Conservation (phyloP, 2,888 invertebrate genomes). For the Cataglyphis livida region DNA sequence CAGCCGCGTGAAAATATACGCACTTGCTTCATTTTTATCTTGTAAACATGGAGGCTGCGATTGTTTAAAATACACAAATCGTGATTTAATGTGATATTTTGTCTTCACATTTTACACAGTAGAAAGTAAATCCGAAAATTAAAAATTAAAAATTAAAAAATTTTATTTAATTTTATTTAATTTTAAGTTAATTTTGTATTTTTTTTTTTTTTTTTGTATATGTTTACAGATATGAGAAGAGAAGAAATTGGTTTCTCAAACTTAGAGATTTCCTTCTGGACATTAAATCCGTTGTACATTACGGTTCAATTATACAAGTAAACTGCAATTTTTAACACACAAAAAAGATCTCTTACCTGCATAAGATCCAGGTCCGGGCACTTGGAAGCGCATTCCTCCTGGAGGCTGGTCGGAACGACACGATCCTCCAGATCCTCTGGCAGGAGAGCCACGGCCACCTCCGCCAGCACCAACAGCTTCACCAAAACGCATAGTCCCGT, state of each 20-base stretch:
- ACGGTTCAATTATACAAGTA: neutral
- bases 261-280: neutral
- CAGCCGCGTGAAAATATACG: neutral
- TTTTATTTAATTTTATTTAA: neutral
- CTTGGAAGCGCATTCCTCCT: constrained; percentile 81
- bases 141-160: neutral
- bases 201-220: neutral
- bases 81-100: neutral
- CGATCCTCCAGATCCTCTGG: constrained; percentile 78
- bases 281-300: neutral
- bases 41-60: neutral
- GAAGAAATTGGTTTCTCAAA: neutral
- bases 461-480: constrained; percentile 80
- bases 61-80: neutral
- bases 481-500: constrained; percentile 78
- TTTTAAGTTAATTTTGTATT: no score
- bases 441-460: constrained; percentile 76
- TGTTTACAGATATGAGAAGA: neutral
- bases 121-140: neutral
- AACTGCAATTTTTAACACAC: neutral
- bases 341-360: constrained; percentile 74
- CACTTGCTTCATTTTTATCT: neutral
- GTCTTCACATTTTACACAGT: neutral
- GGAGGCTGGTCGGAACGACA: constrained; percentile 73
- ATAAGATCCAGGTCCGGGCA: constrained; percentile 82